phyloP scores from a whole-genome alignment of 2,797 vertebrate species.

The Thripadectes ignobilis region DNA sequence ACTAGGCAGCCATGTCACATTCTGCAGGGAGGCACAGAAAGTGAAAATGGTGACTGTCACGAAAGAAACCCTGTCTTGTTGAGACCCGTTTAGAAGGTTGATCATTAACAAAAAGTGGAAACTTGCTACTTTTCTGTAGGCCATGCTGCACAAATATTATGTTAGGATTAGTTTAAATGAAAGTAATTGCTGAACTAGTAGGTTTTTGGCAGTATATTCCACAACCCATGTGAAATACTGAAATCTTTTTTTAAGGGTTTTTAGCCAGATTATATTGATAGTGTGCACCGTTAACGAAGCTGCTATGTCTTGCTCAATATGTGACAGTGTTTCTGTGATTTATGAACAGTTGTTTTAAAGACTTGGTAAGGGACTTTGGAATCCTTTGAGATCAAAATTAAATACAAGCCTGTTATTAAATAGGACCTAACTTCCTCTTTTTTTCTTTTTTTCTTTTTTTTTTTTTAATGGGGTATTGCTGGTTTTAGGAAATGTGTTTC shows the following conservation, averaged over 20 bases:
- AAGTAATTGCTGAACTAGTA: constrained; percentile 1
- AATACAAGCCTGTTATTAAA: constrained; percentile 9
- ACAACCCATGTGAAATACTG: not conserved
- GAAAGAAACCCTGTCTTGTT: not conserved
- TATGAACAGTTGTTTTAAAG: not conserved
- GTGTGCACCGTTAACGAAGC: not conserved
- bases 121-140: constrained; percentile 23
- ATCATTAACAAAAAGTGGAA: constrained; percentile 34
- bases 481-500: constrained; percentile 50
- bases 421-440: not conserved
- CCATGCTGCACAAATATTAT: constrained; percentile 31
- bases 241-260: not conserved
- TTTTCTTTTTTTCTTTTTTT: not conserved
- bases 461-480: not conserved
- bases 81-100: not conserved
- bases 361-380: not conserved
- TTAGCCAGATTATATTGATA: not conserved
- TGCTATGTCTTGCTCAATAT: not conserved
- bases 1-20: not conserved
- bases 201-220: constrained; percentile 9
- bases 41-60: not conserved
- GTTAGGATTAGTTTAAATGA: constrained; percentile 45
- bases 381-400: constrained; percentile 43
- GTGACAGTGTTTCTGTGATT: not conserved
- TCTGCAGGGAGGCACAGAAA: not conserved